phyloP scores from a whole-genome alignment of 2,113 vertebrate genomes.

The Sander lucioperca region DNA sequence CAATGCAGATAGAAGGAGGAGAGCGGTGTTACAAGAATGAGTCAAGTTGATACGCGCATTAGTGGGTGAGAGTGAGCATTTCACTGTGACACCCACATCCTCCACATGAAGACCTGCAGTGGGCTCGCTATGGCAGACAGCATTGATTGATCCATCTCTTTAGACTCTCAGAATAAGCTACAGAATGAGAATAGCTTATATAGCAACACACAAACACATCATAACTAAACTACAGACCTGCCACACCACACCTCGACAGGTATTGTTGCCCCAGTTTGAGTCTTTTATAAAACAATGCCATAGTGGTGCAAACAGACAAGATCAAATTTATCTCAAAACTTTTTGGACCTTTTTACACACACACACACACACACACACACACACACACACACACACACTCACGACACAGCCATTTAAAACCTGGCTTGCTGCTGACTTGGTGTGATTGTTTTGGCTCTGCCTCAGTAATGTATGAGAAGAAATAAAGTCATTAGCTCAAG shows the following conservation, averaged over 20 bases:
- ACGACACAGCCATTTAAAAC: background rate
- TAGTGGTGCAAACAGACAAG: background rate
- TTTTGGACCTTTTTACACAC: slow-evolving; percentile 16
- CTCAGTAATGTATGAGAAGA: background rate
- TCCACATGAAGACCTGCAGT: slow-evolving; percentile 53
- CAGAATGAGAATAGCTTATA: slow-evolving; percentile 23
- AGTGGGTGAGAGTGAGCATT: slow-evolving; percentile 65
- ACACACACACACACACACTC: background rate
- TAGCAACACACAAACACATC: background rate
- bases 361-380: background rate
- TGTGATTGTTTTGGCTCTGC: background rate
- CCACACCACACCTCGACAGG: background rate
- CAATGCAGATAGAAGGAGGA: slow-evolving; percentile 45
- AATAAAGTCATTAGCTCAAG: slow-evolving; percentile 10
- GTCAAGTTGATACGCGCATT: slow-evolving; percentile 59
- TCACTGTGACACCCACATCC: slow-evolving; percentile 66
- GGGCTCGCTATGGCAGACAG: slow-evolving; percentile 55
- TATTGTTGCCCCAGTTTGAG: slow-evolving; percentile 8
- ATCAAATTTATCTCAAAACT: slow-evolving; percentile 8
- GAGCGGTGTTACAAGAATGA: slow-evolving; percentile 58
- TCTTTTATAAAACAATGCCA: slow-evolving; percentile 10
- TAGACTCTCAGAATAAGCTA: slow-evolving; percentile 48
- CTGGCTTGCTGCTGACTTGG: background rate
- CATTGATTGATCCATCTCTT: slow-evolving; percentile 51
- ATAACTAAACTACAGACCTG: background rate